Percentiles rank a stretch among this genome's conserved stretches.
phyloP scores from a whole-genome alignment of 2,888 invertebrate genomes.

The Brachypterus glaber region DNA sequence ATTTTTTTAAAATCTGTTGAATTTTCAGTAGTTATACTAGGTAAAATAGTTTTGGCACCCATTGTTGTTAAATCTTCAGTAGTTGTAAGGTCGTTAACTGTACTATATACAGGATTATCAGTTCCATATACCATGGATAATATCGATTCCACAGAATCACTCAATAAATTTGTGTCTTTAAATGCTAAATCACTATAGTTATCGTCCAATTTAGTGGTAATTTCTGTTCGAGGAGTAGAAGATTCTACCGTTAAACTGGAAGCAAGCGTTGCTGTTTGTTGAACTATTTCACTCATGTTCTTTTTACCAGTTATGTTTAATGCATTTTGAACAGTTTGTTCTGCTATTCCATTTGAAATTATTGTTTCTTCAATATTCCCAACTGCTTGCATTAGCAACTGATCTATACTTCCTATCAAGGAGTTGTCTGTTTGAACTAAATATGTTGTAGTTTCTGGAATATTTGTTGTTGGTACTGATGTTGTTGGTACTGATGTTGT shows the following conservation, averaged over 20 bases:
- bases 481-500: too few relatives aligned
- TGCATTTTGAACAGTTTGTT: conserved; percentile 23
- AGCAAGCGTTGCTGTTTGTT: conserved; percentile 26
- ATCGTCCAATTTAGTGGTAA: conserved; percentile 9
- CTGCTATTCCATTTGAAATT: conserved; percentile 19
- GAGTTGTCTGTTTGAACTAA: conserved; percentile 28
- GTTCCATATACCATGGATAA: conserved; percentile 29
- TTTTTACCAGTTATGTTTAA: conserved; percentile 21
- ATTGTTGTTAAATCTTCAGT: conserved; percentile 11
- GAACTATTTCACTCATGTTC: conserved; percentile 24
- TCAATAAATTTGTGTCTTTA: conserved; percentile 14
- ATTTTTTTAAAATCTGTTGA: conserved; percentile 15
- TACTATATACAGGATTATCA: conserved; percentile 19
- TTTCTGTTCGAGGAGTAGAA: background rate
- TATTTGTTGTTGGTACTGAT: conserved; percentile 6
- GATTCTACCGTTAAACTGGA: conserved; percentile 9
- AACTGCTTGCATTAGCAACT: conserved; percentile 33
- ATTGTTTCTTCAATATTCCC: conserved; percentile 23
- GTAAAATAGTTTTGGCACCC: too few relatives aligned
- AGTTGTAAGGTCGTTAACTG: conserved; percentile 16
- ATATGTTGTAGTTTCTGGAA: conserved; percentile 9
- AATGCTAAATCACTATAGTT: background rate
- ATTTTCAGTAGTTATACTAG: conserved; percentile 7
- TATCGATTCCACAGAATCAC: conserved; percentile 29
- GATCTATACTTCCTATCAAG: conserved; percentile 33